Evolutionary conservation across 2,113 vertebrate species (phyloP).

Genomic region (Cheilinus undulatus): DNA sequence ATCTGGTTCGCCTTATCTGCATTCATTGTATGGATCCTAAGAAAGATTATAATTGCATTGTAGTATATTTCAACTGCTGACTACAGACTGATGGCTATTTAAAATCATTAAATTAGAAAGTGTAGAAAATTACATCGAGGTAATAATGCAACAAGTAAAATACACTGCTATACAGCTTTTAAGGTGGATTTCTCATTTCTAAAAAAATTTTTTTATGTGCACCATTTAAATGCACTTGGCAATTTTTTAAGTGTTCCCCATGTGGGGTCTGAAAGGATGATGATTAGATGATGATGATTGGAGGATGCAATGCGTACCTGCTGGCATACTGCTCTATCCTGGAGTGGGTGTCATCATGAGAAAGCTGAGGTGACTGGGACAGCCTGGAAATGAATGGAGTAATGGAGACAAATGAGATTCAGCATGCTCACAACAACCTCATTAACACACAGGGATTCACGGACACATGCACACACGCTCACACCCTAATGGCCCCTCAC

Average conservation of each 20-base stretch:
- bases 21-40: too few relatives aligned
- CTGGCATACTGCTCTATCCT: constrained; percentile 96
- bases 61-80: neutral
- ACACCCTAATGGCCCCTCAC: constrained; percentile 21
- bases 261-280: constrained; percentile 14
- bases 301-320: constrained; percentile 84
- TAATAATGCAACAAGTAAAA: neutral
- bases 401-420: constrained; percentile 77
- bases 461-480: constrained; percentile 7
- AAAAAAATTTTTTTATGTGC: constrained; percentile 4
- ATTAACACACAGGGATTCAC: constrained; percentile 46
- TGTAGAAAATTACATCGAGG: neutral
- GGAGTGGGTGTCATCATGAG: constrained; percentile 97
- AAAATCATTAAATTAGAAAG: neutral
- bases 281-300: constrained; percentile 20
- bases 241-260: neutral
- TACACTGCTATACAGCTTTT: neutral
- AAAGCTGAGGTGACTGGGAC: constrained; percentile 92
- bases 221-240: constrained; percentile 1
- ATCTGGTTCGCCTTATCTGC: too few relatives aligned
- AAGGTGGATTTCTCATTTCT: neutral
- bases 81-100: neutral
- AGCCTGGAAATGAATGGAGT: constrained; percentile 84
- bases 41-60: too few relatives aligned
- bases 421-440: constrained; percentile 48